A percentile compares a stretch with the other conserved stretches of the same genome.
Conservation (phyloP, 2,797 vertebrate genomes). For the Semaprochilodus insignis region DNA sequence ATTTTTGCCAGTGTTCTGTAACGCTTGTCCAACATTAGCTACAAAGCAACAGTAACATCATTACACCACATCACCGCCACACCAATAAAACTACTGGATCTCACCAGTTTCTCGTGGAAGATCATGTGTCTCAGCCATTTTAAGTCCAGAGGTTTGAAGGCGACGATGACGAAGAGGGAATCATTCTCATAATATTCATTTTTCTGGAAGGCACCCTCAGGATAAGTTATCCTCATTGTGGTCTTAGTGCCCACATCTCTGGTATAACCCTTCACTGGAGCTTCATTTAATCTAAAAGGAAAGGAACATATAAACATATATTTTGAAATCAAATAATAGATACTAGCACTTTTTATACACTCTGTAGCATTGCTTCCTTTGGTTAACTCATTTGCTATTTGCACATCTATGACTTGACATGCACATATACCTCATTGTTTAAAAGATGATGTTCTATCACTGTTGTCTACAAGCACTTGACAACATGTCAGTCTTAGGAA, state of each 20-base stretch:
- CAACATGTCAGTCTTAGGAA: too few species aligned
- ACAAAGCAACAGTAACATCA: too few species aligned
- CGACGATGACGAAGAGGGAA: conserved; percentile 95
- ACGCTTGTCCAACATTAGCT: too few species aligned
- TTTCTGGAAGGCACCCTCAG: conserved; percentile 95
- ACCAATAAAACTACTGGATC: conserved; percentile 47
- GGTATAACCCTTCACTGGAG: conserved; percentile 88
- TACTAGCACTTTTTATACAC: too few species aligned
- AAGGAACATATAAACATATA: neutral
- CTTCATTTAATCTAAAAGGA: conserved; percentile 89
- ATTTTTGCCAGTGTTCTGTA: too few species aligned
- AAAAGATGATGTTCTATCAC: too few species aligned
- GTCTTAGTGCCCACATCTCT: conserved; percentile 97
- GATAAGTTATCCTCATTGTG: conserved; percentile 96
- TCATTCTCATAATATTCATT: conserved; percentile 91
- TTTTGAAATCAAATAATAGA: neutral
- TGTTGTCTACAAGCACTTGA: too few species aligned
- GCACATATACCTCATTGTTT: too few species aligned
- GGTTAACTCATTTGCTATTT: too few species aligned
- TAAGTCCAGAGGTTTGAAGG: conserved; percentile 98
- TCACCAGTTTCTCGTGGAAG: conserved; percentile 96
- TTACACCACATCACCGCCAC: too few species aligned
- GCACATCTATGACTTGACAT: too few species aligned
- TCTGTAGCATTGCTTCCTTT: too few species aligned
- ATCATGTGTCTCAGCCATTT: conserved; percentile 98